A percentile compares a stretch with the other conserved stretches of the same genome.
These are phyloP conservation scores for Myotis yumanensis DNA, from an alignment of 2,113 vertebrate genomes.

Conservation along the genomic window DNA sequence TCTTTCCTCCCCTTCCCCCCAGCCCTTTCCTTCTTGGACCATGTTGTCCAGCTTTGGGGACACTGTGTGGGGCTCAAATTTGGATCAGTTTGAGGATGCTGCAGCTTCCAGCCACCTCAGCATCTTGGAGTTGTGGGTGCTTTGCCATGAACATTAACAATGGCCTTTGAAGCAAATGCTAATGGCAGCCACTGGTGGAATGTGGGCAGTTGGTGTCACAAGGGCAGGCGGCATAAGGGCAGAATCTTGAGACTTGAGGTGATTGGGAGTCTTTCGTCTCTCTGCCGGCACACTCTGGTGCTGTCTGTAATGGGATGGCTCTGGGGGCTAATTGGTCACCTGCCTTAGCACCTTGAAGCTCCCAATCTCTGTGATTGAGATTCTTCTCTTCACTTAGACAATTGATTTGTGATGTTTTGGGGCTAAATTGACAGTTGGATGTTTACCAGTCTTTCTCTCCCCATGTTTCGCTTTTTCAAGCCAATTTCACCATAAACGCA, in stretches of 20 bases:
- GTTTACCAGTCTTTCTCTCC: background rate
- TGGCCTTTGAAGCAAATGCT: background rate
- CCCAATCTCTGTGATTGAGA: background rate
- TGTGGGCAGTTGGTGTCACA: background rate
- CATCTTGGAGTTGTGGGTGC: too few species aligned
- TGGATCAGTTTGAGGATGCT: accelerated
- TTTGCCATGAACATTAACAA: background rate
- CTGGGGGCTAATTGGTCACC: background rate
- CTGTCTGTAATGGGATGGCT: background rate
- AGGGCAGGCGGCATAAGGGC: background rate
- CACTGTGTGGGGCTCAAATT: background rate
- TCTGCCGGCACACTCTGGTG: too few species aligned
- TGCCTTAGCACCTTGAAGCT: background rate
- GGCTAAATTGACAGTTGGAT: too few species aligned
- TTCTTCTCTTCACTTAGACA: background rate
- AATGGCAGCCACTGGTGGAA: background rate
- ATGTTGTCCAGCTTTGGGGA: background rate
- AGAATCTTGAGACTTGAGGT: background rate
- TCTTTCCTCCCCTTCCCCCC: accelerated
- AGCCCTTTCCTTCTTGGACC: background rate
- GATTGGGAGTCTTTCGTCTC: background rate
- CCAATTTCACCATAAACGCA: background rate
- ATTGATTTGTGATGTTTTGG: background rate
- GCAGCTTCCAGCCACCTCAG: background rate
- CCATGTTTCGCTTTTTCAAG: background rate